A percentile compares a stretch with the other conserved stretches of the same genome.
Evolutionary conservation across 2,888 invertebrate species (phyloP).

Genomic region (Cosmorhoe ocellata): DNA sequence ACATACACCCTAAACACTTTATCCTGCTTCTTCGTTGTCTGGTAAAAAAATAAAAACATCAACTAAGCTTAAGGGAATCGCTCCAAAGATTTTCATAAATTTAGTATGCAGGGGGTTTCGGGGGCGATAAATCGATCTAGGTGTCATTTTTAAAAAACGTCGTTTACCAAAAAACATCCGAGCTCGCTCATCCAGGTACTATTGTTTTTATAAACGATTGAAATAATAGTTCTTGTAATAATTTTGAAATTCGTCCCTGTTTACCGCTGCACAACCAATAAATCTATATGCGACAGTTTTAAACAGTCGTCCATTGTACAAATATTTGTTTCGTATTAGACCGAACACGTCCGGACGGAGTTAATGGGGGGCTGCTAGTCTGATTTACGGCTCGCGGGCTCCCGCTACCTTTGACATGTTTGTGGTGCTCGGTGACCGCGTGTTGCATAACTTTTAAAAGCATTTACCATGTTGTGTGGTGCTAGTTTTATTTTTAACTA

Average conservation of each 20-base stretch:
- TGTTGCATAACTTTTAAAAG: slow-evolving; percentile 26
- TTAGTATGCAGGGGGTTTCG: too few relatives aligned
- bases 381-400: slow-evolving; percentile 48
- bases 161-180: too few relatives aligned
- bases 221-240: neutral
- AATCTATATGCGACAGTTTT: slow-evolving; percentile 51
- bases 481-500: too few relatives aligned
- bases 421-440: slow-evolving; percentile 23
- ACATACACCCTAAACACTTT: too few relatives aligned
- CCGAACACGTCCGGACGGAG: slow-evolving; percentile 30
- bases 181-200: too few relatives aligned
- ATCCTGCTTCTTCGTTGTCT: too few relatives aligned
- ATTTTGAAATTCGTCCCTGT: slow-evolving; percentile 27
- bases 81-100: too few relatives aligned
- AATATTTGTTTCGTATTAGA: slow-evolving; percentile 57
- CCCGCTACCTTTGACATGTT: slow-evolving; percentile 36
- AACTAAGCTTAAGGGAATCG: too few relatives aligned
- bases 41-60: too few relatives aligned
- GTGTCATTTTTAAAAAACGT: too few relatives aligned
- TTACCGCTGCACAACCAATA: slow-evolving; percentile 37
- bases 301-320: slow-evolving; percentile 50
- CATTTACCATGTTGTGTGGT: neutral
- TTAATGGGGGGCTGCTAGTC: slow-evolving; percentile 36
- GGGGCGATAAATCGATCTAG: too few relatives aligned
- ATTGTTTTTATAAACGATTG: too few relatives aligned